A percentile compares a stretch with the other conserved stretches of the same genome.
Evolutionary conservation across 2,113 vertebrate species (phyloP).

Genomic region (Rhea americana): DNA sequence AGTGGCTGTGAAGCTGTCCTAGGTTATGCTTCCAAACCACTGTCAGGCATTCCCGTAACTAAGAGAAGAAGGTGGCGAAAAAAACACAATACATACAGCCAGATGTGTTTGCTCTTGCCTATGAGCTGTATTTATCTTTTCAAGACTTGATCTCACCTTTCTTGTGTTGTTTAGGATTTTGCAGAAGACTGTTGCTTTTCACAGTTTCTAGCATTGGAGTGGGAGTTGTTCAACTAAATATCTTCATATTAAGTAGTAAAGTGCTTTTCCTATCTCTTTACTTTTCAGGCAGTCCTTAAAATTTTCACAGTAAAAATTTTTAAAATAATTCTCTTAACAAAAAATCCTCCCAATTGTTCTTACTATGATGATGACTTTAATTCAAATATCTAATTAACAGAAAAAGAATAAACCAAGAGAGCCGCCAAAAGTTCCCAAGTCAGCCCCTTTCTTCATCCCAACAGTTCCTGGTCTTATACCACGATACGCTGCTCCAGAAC

Average conservation of each 20-base stretch:
- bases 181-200: neutral
- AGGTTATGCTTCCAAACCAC: neutral
- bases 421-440: slow-evolving; percentile 84
- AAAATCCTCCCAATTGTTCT: neutral
- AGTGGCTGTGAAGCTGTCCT: neutral
- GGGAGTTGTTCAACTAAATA: neutral
- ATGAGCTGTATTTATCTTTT: neutral
- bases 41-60: neutral
- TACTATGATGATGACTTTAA: neutral
- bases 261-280: neutral
- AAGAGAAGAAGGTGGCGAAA: neutral
- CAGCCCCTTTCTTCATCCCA: slow-evolving; percentile 94
- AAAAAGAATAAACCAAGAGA: slow-evolving; percentile 90
- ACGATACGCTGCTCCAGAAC: slow-evolving; percentile 74
- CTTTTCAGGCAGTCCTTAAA: neutral
- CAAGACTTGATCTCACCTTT: neutral
- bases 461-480: slow-evolving; percentile 91
- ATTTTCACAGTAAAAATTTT: neutral
- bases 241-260: neutral
- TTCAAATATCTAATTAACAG: slow-evolving; percentile 71
- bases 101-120: neutral
- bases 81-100: neutral
- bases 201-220: neutral
- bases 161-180: neutral
- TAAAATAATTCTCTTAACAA: neutral